These are phyloP conservation scores for Reticulitermes lucifugus DNA, from an alignment of 2,888 invertebrate genomes.

Conservation along the genomic window DNA sequence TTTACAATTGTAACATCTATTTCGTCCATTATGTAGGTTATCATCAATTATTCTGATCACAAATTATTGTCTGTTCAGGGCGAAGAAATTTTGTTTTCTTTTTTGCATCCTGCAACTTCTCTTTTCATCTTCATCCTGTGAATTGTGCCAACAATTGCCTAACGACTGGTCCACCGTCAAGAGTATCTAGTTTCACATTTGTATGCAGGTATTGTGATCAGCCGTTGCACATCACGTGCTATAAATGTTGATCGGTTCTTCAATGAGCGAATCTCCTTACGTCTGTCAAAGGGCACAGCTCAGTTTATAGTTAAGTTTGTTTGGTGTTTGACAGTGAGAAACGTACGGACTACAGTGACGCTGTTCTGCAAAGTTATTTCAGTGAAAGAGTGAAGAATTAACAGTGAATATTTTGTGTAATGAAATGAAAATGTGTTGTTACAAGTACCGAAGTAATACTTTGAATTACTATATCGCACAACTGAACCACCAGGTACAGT, in stretches of 20 bases:
- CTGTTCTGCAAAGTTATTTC: too few relatives aligned
- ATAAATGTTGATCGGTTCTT: slow-evolving; percentile 1
- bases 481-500: too few relatives aligned
- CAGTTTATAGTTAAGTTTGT: too few relatives aligned
- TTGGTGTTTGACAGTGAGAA: too few relatives aligned
- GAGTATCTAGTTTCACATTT: slow-evolving; percentile 4
- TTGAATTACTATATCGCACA: too few relatives aligned
- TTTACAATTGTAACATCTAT: not conserved
- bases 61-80: not conserved
- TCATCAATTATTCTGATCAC: not conserved
- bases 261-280: slow-evolving; percentile 5
- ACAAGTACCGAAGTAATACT: too few relatives aligned
- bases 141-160: slow-evolving; percentile 23
- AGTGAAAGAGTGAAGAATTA: too few relatives aligned
- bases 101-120: not conserved
- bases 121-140: slow-evolving; percentile 15
- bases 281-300: not conserved
- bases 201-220: slow-evolving; percentile 7
- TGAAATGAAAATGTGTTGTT: too few relatives aligned
- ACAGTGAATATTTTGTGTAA: too few relatives aligned
- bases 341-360: too few relatives aligned
- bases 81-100: not conserved
- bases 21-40: not conserved
- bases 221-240: slow-evolving; percentile 14
- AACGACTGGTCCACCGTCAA: not conserved